These are phyloP conservation scores for Paramormyrops hopkinsi DNA, from an alignment of 2,797 vertebrate species.

Conservation along the genomic window DNA sequence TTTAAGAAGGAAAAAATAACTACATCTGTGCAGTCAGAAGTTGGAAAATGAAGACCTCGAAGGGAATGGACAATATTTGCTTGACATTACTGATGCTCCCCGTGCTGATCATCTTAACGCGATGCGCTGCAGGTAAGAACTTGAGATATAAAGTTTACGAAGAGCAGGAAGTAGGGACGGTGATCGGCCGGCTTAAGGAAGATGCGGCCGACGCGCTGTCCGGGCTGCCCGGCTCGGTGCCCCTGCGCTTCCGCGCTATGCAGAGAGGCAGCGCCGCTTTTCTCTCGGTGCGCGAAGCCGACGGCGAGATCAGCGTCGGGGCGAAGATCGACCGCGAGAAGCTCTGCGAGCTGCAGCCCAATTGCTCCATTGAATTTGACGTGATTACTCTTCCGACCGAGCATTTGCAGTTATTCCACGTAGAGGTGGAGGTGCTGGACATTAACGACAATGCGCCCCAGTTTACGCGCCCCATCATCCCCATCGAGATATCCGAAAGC, in stretches of 20 bases:
- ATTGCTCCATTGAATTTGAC: constrained; percentile 94
- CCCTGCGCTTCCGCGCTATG: constrained; percentile 87
- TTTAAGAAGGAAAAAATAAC: constrained; percentile 34
- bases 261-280: constrained; percentile 75
- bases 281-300: constrained; percentile 81
- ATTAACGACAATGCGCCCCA: constrained; percentile 94
- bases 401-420: constrained; percentile 87
- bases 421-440: constrained; percentile 92
- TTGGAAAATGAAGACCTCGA: constrained; percentile 36
- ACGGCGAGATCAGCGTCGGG: constrained; percentile 86
- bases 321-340: constrained; percentile 89
- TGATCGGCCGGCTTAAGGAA: constrained; percentile 81
- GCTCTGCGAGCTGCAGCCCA: constrained; percentile 87
- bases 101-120: constrained; percentile 44
- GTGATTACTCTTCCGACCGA: constrained; percentile 92
- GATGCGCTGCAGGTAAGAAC: constrained; percentile 64
- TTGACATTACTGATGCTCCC: constrained; percentile 43
- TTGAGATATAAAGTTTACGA: constrained; percentile 92
- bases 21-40: neutral
- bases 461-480: constrained; percentile 83
- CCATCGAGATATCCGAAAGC: constrained; percentile 92
- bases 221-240: constrained; percentile 72
- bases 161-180: constrained; percentile 86
- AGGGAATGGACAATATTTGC: constrained; percentile 40
- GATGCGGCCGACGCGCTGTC: constrained; percentile 77